Conservation (phyloP, 2,888 invertebrate genomes). For the Ichneumoninae sp. region DNA sequence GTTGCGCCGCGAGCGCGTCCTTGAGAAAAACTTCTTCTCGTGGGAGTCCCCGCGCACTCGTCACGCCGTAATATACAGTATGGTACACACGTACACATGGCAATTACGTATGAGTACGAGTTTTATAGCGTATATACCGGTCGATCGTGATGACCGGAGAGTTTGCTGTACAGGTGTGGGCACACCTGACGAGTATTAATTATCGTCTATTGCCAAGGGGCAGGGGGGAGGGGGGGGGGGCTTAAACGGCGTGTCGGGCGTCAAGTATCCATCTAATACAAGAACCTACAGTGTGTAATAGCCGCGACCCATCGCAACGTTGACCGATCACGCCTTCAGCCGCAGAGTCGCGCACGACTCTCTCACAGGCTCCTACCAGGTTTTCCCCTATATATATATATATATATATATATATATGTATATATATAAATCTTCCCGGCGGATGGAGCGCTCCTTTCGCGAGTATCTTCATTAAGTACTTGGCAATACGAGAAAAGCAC, state of each 20-base stretch:
- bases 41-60: constrained; percentile 42
- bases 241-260: constrained; percentile 42
- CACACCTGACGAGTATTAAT: constrained; percentile 65
- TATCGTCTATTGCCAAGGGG: constrained; percentile 31
- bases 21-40: constrained; percentile 57
- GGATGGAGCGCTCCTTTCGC: not conserved
- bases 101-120: constrained; percentile 19
- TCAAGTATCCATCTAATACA: constrained; percentile 42
- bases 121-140: constrained; percentile 35
- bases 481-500: constrained; percentile 29
- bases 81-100: not conserved
- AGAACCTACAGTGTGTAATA: constrained; percentile 26
- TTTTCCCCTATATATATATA: too few species aligned
- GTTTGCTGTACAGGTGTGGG: constrained; percentile 46
- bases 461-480: constrained; percentile 35
- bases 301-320: constrained; percentile 56
- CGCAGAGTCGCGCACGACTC: constrained; percentile 53
- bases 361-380: constrained; percentile 41
- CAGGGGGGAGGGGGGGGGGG: not conserved
- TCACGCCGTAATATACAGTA: not conserved
- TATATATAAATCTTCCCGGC: not conserved
- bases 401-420: too few species aligned
- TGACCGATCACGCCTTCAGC: constrained; percentile 68
- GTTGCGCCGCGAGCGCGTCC: constrained; percentile 47
- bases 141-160: constrained; percentile 54